Evolutionary conservation across 2,888 invertebrate genomes (phyloP), one percentile per base, ranked within the genome.

Genomic region (Boloria euphrosyne): DNA sequence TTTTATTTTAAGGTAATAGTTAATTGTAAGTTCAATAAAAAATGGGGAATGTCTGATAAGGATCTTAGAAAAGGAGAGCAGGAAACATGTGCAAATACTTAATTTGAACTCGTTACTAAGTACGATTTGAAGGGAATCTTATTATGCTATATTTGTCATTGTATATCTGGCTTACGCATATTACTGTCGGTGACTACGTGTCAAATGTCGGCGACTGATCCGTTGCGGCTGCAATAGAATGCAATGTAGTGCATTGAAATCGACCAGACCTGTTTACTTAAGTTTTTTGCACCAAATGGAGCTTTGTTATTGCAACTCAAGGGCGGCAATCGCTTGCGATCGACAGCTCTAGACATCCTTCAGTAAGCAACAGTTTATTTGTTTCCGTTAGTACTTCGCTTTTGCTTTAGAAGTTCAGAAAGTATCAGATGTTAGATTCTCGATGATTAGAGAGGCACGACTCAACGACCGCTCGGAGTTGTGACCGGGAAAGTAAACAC

Each of bases 221-320:
- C 81, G 84, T 80, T 84, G 85, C 76, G 83, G 83, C 86, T 82
- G 85, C 89, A 85, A 88, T 86, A 89, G 86, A 88, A 89, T 89
- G 89, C 84, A 76, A 84, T 81, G 79, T 77, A 79, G 31, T 55
- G 75, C 84, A 81, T 84, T 85, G 83, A 87, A 87, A 87, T 86
- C 87, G 75, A 81, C 83, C 81, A 83, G 86, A 85, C 86, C 83
- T 84, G 86, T 87, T 86, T 83, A 80, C 84, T 82, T 81, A 80
- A 50, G 66, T 73, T 74, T 75, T 74, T 76, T 60, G 52, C 64
- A 73, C 79, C 64, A 84, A 83, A 81, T 73, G 67, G 67, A 66
- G 70, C 80, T 76, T 75, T 84, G 83, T 62, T 49, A 1, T 2
- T 13, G 18, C 5, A 7, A 2, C 46, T 18, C 71, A 85, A 71